Percentiles rank a stretch among this genome's conserved stretches.
phyloP scores from a whole-genome alignment of 2,888 invertebrate species.

The Campoletis raptor region DNA sequence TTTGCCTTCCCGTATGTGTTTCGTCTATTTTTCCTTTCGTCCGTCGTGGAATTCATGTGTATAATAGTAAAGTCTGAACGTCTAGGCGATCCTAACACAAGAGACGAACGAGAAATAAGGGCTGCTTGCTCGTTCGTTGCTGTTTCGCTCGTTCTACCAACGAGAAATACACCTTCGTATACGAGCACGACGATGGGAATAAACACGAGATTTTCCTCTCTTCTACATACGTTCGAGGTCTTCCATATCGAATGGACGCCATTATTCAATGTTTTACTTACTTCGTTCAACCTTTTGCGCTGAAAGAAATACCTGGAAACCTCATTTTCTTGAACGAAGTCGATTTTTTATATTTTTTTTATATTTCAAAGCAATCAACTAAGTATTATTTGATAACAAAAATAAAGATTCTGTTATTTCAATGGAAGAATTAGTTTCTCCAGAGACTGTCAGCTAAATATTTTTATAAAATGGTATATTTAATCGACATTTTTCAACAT shows the following conservation, averaged over 20 bases:
- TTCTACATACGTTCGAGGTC: neutral
- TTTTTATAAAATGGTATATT: neutral
- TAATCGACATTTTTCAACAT: neutral
- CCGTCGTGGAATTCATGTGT: conserved; percentile 33
- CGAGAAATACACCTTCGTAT: neutral
- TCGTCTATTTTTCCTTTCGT: conserved; percentile 6
- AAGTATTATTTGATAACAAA: no score
- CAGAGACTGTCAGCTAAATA: neutral
- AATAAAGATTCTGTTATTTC: neutral
- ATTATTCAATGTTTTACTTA: neutral
- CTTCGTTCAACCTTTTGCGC: neutral
- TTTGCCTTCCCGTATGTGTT: neutral
- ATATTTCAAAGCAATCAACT: no score
- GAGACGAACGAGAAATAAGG: conserved; percentile 17
- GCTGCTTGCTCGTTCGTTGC: neutral
- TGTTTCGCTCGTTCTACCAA: conserved; percentile 20
- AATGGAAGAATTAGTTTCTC: neutral
- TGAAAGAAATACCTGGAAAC: neutral
- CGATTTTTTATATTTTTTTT: no score
- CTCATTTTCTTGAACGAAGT: no score
- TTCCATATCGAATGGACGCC: neutral
- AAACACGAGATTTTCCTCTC: neutral
- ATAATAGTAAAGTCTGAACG: conserved; percentile 24
- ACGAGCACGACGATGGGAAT: conserved; percentile 4
- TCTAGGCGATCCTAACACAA: neutral